Base-by-base conservation (phyloP, 2,113 vertebrate species). In the Istiophorus platypterus region DNA sequence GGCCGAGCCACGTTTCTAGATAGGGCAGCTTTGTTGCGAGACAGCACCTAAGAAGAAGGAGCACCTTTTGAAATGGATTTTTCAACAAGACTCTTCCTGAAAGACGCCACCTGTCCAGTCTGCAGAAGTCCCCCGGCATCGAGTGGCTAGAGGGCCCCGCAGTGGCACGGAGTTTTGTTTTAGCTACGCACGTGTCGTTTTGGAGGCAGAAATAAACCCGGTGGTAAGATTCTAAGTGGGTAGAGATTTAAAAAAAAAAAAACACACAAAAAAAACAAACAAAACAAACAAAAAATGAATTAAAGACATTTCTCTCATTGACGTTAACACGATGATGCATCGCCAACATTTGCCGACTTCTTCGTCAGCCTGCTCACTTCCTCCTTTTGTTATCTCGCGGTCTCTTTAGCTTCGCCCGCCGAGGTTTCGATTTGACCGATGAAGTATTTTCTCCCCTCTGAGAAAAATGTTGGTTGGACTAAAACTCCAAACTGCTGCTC, bases 11-110 rank as follows among this genome's bases (percentile, higher is more conserved):
- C n/a, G n/a, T 61, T 51, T 54, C 12, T 96, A 45, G 94, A 80
- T 65, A 96, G 94, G 2, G 96, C 95, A 96, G 95, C 96, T 76
- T 96, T 96, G 96, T 96, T 96, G 95, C 96, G 0, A 39, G 92
- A 93, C 85, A 94, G 93, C 95, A 96, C 95, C 68, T 57, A 15
- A 15, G 82, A 5, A 90, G 49, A 85, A 37, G 57, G 78, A 89
- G 86, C 87, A 90, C 82, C 82, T 72, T 73, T 58, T 58, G 15
- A 45, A 68, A 76, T 9, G 22, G 69, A 41, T n/a, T 49, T 18
- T 27, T n/a, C n/a, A 10, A 26, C 27, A 3, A 41, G 51, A 14
- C 45, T n/a, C 13, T 49, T 66, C 37, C 56, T 20, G n/a, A n/a
- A 24, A 24, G 57, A 51, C 4, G 3, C 37, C 6, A 15, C 1